Evolutionary conservation across 2,888 invertebrate genomes (phyloP).

Genomic region (Bimastos eiseni): DNA sequence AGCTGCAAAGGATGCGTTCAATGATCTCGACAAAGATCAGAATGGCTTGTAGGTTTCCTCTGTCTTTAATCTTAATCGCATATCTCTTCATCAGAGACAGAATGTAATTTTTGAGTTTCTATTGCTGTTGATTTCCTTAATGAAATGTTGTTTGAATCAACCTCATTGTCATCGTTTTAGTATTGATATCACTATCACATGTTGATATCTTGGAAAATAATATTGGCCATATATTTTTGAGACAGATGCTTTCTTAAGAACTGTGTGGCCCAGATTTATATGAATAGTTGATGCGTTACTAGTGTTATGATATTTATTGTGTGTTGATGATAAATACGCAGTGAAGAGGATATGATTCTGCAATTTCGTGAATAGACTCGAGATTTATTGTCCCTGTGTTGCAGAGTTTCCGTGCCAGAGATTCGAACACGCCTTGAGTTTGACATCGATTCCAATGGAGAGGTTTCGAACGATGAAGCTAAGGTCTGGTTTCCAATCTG

Average conservation of each 20-base stretch:
- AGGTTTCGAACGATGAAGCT: constrained; percentile 84
- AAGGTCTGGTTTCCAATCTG: constrained; percentile 50
- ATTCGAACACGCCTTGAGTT: constrained; percentile 73
- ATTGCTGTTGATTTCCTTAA: no score
- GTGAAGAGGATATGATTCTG: no score
- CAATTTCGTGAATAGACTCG: background rate
- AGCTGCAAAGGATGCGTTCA: constrained; percentile 31
- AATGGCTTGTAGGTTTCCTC: constrained; percentile 36
- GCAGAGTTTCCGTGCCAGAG: constrained; percentile 52
- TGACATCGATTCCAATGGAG: constrained; percentile 86
- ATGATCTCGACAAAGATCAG: constrained; percentile 35
- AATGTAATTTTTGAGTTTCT: background rate
- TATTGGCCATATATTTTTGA: no score
- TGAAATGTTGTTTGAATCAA: no score
- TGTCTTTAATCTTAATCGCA: background rate
- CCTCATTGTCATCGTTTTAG: no score
- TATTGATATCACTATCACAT: no score
- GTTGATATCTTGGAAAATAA: no score
- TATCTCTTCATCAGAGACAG: background rate
- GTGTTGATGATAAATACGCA: no score
- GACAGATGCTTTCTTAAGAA: no score
- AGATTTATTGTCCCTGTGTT: background rate
- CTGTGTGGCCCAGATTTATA: no score
- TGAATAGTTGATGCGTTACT: no score
- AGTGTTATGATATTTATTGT: no score